phyloP scores from a whole-genome alignment of 2,113 vertebrate genomes.

The Athene noctua region DNA sequence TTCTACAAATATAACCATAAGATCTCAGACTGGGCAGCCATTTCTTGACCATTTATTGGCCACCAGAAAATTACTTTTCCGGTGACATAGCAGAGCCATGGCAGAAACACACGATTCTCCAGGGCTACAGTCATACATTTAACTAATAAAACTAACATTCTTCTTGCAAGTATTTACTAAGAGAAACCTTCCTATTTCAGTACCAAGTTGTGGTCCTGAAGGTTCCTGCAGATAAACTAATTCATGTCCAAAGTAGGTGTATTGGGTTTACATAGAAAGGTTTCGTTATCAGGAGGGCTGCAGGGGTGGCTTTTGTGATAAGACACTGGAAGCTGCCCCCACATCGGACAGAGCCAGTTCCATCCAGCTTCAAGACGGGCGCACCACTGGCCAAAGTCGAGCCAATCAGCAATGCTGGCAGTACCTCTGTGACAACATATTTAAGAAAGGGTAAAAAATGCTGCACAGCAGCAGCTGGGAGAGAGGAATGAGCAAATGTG shows the following conservation, averaged over 20 bases:
- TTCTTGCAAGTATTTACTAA: neutral
- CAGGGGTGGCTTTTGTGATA: too few relatives aligned
- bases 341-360: too few relatives aligned
- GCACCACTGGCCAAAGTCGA: too few relatives aligned
- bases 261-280: neutral
- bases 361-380: too few relatives aligned
- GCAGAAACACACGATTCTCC: neutral
- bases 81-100: neutral
- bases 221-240: neutral
- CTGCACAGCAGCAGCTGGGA: too few relatives aligned
- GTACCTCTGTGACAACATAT: too few relatives aligned
- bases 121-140: neutral
- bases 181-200: neutral
- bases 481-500: too few relatives aligned
- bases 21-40: neutral
- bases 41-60: neutral
- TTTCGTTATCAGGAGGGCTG: fast-evolving
- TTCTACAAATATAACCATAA: neutral
- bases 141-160: neutral
- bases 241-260: neutral
- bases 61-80: neutral
- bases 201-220: neutral
- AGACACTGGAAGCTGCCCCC: too few relatives aligned
- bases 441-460: too few relatives aligned
- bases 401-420: too few relatives aligned